Evolutionary conservation across 37 sponge, comb jelly and placozoan species (phyloP).

Genomic region (Agelas oroides): DNA sequence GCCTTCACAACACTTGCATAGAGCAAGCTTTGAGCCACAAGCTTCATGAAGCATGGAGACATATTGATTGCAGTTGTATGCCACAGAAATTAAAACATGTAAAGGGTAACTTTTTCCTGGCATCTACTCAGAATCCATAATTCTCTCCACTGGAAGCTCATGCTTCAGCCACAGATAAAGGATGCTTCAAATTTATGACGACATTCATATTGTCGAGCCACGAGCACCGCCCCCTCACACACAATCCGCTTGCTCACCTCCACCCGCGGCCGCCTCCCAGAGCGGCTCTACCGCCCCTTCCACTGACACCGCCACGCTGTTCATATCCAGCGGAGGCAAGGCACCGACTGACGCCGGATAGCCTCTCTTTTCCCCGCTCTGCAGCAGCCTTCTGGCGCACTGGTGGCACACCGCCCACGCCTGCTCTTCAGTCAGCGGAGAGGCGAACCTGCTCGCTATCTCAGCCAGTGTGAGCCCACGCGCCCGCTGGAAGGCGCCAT

Average conservation of each 20-base stretch:
- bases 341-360: not conserved
- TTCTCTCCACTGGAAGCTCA: no score
- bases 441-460: not conserved
- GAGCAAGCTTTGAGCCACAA: no score
- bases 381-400: not conserved
- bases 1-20: no score
- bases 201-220: not conserved
- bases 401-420: conserved; percentile 47
- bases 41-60: no score
- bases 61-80: no score
- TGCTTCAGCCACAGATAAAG: no score
- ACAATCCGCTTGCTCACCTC: not conserved
- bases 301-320: conserved; percentile 13
- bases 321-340: not conserved
- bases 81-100: no score
- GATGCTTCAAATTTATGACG: no score
- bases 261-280: not conserved
- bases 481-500: no score
- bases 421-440: conserved; percentile 36
- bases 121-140: no score
- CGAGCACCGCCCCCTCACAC: not conserved
- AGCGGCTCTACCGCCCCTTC: not conserved
- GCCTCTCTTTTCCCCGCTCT: not conserved
- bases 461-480: not conserved
- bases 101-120: no score